Base-by-base conservation (phyloP, 2,888 invertebrate genomes). In the Drosophila barbarae region DNA sequence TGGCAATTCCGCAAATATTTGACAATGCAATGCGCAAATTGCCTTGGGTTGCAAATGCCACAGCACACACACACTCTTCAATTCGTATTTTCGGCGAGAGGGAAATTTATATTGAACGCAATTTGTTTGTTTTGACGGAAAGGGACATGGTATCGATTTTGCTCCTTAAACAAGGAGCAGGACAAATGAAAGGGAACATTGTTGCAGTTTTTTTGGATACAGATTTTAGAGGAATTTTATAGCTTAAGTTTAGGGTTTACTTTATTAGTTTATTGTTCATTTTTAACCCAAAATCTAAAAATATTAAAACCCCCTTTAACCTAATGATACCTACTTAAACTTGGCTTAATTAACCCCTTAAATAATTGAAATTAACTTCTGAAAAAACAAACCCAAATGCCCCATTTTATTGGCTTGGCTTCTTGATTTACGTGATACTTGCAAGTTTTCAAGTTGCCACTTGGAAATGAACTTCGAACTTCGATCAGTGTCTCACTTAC, bases 1-100 rank as follows among this genome's bases (percentile, higher is more conserved):
- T 12, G 51, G 41, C 35, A 61, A 59, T 59, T 73, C 41, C 26
- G 52, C 61, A 78, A 76, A 78, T 76, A 69, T 73, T 69, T 78
- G 61, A 50, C 51, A 68, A 67, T 68, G 58, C 67, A 57, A 52
- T 58, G 52, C 54, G 28, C 54, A 64, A 65, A 65, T 54, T 65
- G 65, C 65, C 65, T 49, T 65, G 65, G 54, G 35, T 47, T 47
- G 38, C 42, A 30, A 44, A 44, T 36, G 42, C 44, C 36, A 34
- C 63, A 63, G 51, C 28, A 51, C 26, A n/a, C 26, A n/a, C 23
- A n/a, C 41, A 3, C 41, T n/a, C n/a, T 46, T 18, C 18, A 8
- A 46, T 13, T 46, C 13, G 30, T 13, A 46, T 32, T 46, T 63
- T 12, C 26, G 41, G 49, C 21, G 39, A 39, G 58, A 60, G 38